Conservation (phyloP, 2,113 vertebrate genomes). For the Ceyx melanurus region DNA sequence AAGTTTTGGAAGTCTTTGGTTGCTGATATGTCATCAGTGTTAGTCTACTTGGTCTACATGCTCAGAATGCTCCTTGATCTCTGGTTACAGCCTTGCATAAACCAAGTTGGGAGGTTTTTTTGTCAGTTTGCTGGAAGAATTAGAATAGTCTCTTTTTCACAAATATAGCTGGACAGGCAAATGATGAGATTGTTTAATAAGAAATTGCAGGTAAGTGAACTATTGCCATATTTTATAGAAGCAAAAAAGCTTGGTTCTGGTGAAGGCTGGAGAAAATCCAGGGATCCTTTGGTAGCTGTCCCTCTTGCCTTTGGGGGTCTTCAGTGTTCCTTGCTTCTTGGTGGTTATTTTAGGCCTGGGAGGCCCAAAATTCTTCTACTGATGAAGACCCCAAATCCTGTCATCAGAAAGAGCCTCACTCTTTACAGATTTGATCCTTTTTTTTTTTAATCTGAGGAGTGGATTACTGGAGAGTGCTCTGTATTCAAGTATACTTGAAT, state of each 20-base stretch:
- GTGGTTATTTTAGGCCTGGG: neutral
- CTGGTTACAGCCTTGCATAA: neutral
- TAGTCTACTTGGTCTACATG: neutral
- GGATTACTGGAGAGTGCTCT: neutral
- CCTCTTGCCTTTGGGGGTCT: rapidly evolving
- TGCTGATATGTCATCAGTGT: neutral
- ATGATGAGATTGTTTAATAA: neutral
- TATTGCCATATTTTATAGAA: neutral
- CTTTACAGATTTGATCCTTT: neutral
- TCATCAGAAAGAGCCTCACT: neutral
- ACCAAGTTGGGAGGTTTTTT: neutral
- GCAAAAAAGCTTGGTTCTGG: neutral
- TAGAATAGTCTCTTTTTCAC: neutral
- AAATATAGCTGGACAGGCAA: neutral
- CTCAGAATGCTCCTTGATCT: neutral
- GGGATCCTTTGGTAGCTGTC: neutral
- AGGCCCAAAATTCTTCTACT: neutral
- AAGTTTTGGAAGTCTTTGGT: neutral
- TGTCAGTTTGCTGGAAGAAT: neutral
- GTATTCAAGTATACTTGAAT: neutral
- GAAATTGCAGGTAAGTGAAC: neutral
- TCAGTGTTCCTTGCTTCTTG: neutral
- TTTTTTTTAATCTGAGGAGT: neutral
- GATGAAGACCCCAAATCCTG: neutral
- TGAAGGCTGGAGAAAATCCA: neutral